Conservation (phyloP, 2,797 vertebrate genomes). For the Micropoecilia bifurca region DNA sequence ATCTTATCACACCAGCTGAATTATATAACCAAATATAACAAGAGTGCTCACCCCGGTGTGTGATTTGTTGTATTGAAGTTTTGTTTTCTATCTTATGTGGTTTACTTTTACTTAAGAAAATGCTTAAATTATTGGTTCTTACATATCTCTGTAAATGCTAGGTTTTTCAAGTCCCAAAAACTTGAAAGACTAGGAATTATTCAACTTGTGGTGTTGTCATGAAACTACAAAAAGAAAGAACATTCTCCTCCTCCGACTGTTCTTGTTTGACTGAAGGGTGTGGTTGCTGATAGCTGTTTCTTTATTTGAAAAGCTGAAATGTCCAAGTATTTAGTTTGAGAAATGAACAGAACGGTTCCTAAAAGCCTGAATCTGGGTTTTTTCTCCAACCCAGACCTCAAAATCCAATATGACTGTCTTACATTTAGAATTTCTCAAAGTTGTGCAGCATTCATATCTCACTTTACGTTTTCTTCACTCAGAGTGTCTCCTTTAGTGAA, state of each 20-base stretch:
- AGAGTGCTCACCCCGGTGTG: conserved; percentile 38
- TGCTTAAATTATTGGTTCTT: background rate
- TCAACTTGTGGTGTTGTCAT: background rate
- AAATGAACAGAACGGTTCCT: background rate
- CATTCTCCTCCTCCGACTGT: background rate
- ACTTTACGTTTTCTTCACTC: background rate
- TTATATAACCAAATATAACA: conserved; percentile 45
- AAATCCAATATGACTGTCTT: background rate
- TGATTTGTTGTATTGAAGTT: background rate
- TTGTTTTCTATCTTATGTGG: background rate
- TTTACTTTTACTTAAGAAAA: background rate
- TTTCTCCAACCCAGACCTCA: background rate
- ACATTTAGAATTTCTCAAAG: background rate
- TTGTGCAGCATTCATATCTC: background rate
- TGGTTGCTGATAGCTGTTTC: background rate
- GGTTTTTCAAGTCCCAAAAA: background rate
- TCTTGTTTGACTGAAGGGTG: background rate
- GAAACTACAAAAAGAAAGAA: background rate
- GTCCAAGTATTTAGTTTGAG: background rate
- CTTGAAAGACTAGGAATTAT: background rate
- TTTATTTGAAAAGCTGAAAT: background rate
- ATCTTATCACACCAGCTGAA: conserved; percentile 19
- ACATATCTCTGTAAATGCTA: background rate
- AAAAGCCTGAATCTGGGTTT: background rate
- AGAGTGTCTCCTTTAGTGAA: background rate